Base-by-base conservation (phyloP, 2,797 vertebrate genomes). In the Sciurus vulgaris region DNA sequence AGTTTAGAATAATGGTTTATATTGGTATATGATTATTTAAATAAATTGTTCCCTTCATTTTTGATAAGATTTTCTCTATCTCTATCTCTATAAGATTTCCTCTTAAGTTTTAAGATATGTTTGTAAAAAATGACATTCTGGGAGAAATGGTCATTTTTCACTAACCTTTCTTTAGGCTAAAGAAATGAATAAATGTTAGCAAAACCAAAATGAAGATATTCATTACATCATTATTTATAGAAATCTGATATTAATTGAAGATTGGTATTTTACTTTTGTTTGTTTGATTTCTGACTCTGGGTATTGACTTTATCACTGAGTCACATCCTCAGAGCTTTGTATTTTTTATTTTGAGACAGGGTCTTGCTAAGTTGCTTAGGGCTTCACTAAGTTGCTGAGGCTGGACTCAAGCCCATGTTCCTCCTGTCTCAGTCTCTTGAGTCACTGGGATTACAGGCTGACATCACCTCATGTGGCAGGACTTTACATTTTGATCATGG, bases 41-140 rank as follows among this genome's bases (percentile, higher is more conserved):
- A 44, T 18, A 63, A 69, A 56, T 49, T 86, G 12, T 74, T 85
- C 41, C 41, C 51, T 92, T 89, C 35, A 49, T 69, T 91, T 86
- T 92, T 73, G 28, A 41, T 94, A 47, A 76, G 28, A 38, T 83
- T 89, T 88, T 91, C 47, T 88, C 69, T 63, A 44, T 78, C n/a
- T n/a, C n/a, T n/a, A n/a, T n/a, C n/a, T n/a, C n/a, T 28, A 41
- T 94, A 47, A 76, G 28, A 38, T 83, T 89, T 88, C 88, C 47
- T 88, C 69, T 92, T 67, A 17, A 35, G 7, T 67, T 86, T 54
- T 78, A 67, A 91, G 77, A 86, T 65, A 35, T 30, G 2, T 51
- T 92, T 59, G 15, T 79, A 24, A 89, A 30, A 96, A 88, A 91
- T 38, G 30, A 14, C 35, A n/a, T 49, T 28, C 87, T 73, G 3